phyloP scores from a whole-genome alignment of 2,797 vertebrate genomes.

The Hemitrygon akajei region DNA sequence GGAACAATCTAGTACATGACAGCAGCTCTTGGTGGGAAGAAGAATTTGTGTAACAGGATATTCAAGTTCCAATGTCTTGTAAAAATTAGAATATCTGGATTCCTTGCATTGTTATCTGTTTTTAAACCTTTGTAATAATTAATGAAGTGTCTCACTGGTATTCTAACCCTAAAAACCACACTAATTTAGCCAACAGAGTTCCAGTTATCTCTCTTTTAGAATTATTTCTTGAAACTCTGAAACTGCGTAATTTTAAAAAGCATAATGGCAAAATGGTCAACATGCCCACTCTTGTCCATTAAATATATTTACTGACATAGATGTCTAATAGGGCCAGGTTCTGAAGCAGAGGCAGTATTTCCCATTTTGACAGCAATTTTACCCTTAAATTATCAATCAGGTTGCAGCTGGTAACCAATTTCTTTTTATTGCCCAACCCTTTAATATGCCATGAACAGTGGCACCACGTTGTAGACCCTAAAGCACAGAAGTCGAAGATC shows the following conservation, averaged over 20 bases:
- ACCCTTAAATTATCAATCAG: not conserved
- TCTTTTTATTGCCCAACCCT: not conserved
- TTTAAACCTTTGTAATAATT: not conserved
- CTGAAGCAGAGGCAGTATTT: conserved; percentile 3
- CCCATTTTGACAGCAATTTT: not conserved
- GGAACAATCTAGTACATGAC: not conserved
- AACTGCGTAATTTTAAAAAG: not conserved
- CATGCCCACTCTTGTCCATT: not conserved
- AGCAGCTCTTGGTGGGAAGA: not conserved
- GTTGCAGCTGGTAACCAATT: not conserved
- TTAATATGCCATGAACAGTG: too few species aligned
- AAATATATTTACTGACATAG: not conserved
- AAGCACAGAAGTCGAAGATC: not conserved
- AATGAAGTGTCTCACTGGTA: not conserved
- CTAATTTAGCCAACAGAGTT: not conserved
- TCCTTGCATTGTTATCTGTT: not conserved
- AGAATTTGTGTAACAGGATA: not conserved
- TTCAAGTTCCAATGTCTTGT: not conserved
- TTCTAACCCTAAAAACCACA: not conserved
- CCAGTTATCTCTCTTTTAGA: not conserved
- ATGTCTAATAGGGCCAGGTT: not conserved
- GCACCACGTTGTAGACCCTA: not conserved
- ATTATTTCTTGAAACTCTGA: not conserved
- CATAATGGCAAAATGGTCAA: not conserved
- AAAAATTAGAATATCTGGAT: not conserved